These are phyloP conservation scores for Chiloscyllium plagiosum DNA, from an alignment of 2,113 vertebrate genomes.

Conservation along the genomic window DNA sequence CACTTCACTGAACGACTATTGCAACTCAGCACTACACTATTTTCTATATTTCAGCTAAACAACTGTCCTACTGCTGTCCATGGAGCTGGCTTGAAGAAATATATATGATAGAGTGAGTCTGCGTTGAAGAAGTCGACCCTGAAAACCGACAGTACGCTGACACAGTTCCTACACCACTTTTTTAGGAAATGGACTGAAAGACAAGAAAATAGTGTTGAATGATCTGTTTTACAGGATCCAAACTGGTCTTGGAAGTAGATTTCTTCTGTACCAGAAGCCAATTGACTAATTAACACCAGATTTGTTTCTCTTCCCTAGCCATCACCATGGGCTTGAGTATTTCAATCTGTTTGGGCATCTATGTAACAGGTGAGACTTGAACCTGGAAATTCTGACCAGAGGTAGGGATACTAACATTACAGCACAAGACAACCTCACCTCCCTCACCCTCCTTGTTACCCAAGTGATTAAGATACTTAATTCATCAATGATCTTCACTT, in stretches of 20 bases:
- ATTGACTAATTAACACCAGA: too few species aligned
- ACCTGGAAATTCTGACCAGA: too few species aligned
- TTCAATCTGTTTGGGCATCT: too few species aligned
- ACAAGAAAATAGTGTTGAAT: too few species aligned
- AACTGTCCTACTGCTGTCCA: not conserved
- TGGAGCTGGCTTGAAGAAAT: not conserved
- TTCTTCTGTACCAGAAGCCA: not conserved
- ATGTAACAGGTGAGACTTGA: too few species aligned
- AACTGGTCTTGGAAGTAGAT: not conserved
- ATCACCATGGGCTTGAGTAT: too few species aligned
- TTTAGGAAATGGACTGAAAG: not conserved
- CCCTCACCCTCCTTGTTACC: too few species aligned
- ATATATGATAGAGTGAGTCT: not conserved
- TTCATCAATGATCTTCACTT: not conserved
- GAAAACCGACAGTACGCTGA: not conserved
- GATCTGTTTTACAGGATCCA: not conserved
- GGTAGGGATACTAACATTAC: too few species aligned
- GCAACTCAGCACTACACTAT: not conserved
- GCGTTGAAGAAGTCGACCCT: not conserved
- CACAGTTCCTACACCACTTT: not conserved
- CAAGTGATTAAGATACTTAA: not conserved
- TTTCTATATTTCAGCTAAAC: not conserved
- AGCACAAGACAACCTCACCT: too few species aligned
- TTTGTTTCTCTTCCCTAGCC: too few species aligned
- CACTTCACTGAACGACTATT: not conserved